phyloP scores from a whole-genome alignment of 2,888 invertebrate species.

The Resseliella maxima region DNA sequence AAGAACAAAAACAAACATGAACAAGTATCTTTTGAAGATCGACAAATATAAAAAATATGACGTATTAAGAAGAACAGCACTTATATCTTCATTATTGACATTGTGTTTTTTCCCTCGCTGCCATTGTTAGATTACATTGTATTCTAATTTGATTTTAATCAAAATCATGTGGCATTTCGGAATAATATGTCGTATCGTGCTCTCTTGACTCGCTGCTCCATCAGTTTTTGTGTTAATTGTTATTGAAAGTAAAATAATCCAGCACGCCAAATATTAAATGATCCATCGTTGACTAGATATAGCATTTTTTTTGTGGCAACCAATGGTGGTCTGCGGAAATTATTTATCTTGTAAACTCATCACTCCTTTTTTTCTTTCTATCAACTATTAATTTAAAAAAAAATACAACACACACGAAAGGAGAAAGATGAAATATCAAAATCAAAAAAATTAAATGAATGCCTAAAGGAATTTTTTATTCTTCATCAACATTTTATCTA shows the following conservation, averaged over 20 bases:
- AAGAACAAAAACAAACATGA: neutral
- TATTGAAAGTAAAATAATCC: neutral
- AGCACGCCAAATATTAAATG: neutral
- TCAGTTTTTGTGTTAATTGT: neutral
- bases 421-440: neutral
- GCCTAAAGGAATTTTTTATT: neutral
- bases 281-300: neutral
- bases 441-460: neutral
- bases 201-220: neutral
- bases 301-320: neutral
- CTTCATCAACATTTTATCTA: too few species aligned
- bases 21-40: neutral
- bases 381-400: neutral
- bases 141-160: slow-evolving; percentile 55
- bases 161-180: slow-evolving; percentile 29
- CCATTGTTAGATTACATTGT: neutral
- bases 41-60: neutral
- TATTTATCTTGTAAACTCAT: neutral
- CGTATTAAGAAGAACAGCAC: neutral
- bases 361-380: neutral
- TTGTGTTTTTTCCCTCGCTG: neutral
- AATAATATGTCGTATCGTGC: neutral
- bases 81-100: slow-evolving; percentile 50
- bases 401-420: neutral
- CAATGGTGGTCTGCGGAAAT: neutral